Percentiles rank a stretch among this genome's conserved stretches.
phyloP scores from a whole-genome alignment of 2,797 vertebrate genomes.

The Helostoma temminkii region DNA sequence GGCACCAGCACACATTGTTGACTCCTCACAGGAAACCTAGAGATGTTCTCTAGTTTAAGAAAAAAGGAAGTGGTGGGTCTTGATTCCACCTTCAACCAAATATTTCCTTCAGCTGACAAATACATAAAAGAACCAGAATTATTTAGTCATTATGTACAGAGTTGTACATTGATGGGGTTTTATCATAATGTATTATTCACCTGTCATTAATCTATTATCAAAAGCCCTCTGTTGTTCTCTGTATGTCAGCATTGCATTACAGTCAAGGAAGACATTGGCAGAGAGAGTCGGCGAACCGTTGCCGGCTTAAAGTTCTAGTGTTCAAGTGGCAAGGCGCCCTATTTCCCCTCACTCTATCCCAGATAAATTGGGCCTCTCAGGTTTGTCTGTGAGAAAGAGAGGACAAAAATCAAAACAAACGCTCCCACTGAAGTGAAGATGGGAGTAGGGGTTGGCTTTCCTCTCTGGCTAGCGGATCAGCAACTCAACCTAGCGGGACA shows the following conservation, averaged over 20 bases:
- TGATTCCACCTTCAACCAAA: background rate
- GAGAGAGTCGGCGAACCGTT: slow-evolving; percentile 72
- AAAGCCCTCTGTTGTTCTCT: slow-evolving; percentile 52
- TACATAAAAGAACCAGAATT: slow-evolving; percentile 6
- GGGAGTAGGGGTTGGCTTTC: slow-evolving; percentile 81
- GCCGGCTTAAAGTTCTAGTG: slow-evolving; percentile 82
- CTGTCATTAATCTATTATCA: slow-evolving; percentile 36
- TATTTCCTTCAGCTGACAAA: background rate
- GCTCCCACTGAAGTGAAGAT: slow-evolving; percentile 84
- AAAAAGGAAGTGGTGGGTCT: slow-evolving; percentile 22
- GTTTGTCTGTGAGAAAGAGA: slow-evolving; percentile 84
- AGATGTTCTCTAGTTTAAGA: slow-evolving; percentile 33
- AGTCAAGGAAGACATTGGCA: slow-evolving; percentile 73
- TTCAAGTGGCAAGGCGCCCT: slow-evolving; percentile 83
- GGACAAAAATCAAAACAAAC: slow-evolving; percentile 84
- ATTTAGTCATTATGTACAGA: background rate
- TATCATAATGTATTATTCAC: slow-evolving; percentile 21
- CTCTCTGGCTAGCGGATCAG: slow-evolving; percentile 78
- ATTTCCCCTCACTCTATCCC: slow-evolving; percentile 79
- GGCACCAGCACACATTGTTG: slow-evolving; percentile 60
- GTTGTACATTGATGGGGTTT: background rate
- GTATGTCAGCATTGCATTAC: slow-evolving; percentile 72
- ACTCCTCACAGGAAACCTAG: slow-evolving; percentile 55
- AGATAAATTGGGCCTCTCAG: slow-evolving; percentile 83
- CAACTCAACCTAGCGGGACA: slow-evolving; percentile 83